These are phyloP conservation scores for Perizoma affinitatum DNA, from an alignment of 2,888 invertebrate species.

Conservation along the genomic window DNA sequence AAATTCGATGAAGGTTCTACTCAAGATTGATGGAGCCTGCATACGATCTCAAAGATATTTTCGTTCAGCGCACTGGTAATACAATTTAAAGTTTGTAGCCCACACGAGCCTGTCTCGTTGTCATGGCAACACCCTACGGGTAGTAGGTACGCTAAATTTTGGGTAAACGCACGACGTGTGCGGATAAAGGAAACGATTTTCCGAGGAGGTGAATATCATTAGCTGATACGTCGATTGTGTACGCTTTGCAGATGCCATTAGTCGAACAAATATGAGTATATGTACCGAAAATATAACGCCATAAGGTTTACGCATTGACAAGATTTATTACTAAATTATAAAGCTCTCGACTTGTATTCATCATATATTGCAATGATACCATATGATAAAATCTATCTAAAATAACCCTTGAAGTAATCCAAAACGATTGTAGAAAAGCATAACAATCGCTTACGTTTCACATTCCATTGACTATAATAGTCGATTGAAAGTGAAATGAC, in stretches of 20 bases:
- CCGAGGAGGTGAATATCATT: conserved; percentile 81
- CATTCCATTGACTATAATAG: too few relatives aligned
- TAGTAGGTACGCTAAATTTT: conserved; percentile 61
- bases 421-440: too few relatives aligned
- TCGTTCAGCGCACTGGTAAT: conserved; percentile 69
- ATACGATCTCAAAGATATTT: conserved; percentile 63
- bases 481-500: too few relatives aligned
- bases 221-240: conserved; percentile 61
- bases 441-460: too few relatives aligned
- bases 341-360: too few relatives aligned
- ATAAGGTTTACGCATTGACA: too few relatives aligned
- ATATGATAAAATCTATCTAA: too few relatives aligned
- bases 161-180: conserved; percentile 72
- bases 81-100: conserved; percentile 81
- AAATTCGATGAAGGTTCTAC: conserved; percentile 37
- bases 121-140: conserved; percentile 76
- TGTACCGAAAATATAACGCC: background rate
- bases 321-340: too few relatives aligned
- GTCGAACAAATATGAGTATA: conserved; percentile 40
- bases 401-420: too few relatives aligned
- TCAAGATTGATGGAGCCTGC: conserved; percentile 41
- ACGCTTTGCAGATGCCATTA: conserved; percentile 60
- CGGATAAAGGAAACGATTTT: conserved; percentile 79
- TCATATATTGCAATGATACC: too few relatives aligned
- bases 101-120: conserved; percentile 79